Conservation (phyloP, 2,113 vertebrate species). For the Odontesthes bonariensis region DNA sequence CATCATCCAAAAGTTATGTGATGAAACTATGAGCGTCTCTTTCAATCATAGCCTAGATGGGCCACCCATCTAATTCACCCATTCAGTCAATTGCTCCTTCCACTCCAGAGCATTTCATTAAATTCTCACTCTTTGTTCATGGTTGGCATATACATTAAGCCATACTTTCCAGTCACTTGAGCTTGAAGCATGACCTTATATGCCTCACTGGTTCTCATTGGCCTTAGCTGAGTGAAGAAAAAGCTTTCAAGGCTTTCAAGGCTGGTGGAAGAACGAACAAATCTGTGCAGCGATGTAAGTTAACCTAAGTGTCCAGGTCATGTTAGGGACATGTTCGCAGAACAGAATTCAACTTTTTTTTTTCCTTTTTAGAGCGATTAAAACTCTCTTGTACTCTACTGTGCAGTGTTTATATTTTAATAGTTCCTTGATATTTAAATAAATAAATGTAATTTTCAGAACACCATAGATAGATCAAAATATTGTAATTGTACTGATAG, state of each 20-base stretch:
- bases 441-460: too few relatives aligned
- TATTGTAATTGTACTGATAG: too few relatives aligned
- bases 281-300: background rate
- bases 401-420: too few relatives aligned
- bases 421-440: too few relatives aligned
- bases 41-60: too few relatives aligned
- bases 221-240: background rate
- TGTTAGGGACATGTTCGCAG: background rate
- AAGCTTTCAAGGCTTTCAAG: slow-evolving; percentile 12
- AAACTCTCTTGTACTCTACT: too few relatives aligned
- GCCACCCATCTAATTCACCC: background rate
- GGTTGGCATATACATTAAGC: background rate
- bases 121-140: background rate
- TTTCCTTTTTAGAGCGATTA: background rate
- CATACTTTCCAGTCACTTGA: slow-evolving; percentile 3
- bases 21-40: too few relatives aligned
- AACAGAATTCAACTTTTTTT: too few relatives aligned
- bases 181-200: background rate
- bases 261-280: slow-evolving; percentile 2
- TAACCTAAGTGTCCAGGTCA: background rate
- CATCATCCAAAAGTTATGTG: too few relatives aligned
- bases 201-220: slow-evolving; percentile 7
- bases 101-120: background rate
- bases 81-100: background rate
- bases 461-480: too few relatives aligned